Evolutionary conservation across 2,113 vertebrate species (phyloP), one percentile per base, ranked within the genome.

Genomic region (Agelaius tricolor): DNA sequence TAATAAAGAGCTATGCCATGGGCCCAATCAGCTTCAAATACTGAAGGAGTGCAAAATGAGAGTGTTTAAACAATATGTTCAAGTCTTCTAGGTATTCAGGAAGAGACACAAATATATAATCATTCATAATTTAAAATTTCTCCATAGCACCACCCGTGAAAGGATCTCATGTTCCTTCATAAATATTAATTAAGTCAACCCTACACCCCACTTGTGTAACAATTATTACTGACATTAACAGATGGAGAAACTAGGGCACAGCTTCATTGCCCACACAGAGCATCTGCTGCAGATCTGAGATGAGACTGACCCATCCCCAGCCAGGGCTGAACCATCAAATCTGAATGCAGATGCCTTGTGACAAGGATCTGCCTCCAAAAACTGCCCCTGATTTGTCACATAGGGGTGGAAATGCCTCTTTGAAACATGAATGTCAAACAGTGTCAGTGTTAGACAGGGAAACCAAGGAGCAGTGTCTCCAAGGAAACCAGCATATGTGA

Each of bases 241-340:
- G 90, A 92, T 78, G 94, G 92, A 87, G 88, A 85, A 96, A 95
- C 59, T 83, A 75, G 94, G 96, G 65, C 83, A 90, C 44, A 41
- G 39, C 51, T 87, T 81, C 33, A 7, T 78, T 94, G 90, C 88
- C 86, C 84, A 87, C 94, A 94, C 61, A 85, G 75, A 90, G 89
- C 89, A 89, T 93, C 93, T 94, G 83, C 75, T 77, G 73, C 79
- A 80, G 80, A 55, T 31, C 74, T 54, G 58, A 43, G 49, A 74
- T 20, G 69, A 88, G 73, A 44, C 15, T 59, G 83, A 86, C 63
- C 72, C 46, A 35, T 61, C 62, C 52, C 5, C 74, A 79, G 85
- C 57, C 41, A 1, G 47, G 30, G 55, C 8, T 73, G 79, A 65
- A 19, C 2, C 10, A 43, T 55, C 59, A 39, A 22, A 21, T 22